A percentile compares a stretch with the other conserved stretches of the same genome.
phyloP scores from a whole-genome alignment of 2,888 invertebrate species.

The Brenthis daphne region DNA sequence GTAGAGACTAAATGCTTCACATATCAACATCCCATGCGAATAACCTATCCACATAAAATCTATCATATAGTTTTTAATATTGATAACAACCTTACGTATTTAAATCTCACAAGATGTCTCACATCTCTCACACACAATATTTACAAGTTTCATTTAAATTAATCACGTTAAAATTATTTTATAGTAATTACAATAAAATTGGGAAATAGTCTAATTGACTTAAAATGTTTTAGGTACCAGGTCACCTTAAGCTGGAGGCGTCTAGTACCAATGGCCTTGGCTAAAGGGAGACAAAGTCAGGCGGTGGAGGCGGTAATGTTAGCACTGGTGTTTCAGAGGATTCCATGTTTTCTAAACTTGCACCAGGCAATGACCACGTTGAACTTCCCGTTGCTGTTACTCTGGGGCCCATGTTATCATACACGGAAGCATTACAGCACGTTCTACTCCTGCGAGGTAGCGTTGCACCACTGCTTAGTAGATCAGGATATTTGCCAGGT shows the following conservation, averaged over 20 bases:
- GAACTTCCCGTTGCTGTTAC: constrained; percentile 94
- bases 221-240: constrained; percentile 65
- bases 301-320: constrained; percentile 81
- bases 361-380: constrained; percentile 89
- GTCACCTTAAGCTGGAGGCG: constrained; percentile 74
- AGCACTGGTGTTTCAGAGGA: constrained; percentile 71
- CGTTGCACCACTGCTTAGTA: constrained; percentile 80
- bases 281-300: constrained; percentile 78
- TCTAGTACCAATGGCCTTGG: constrained; percentile 77
- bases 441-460: constrained; percentile 76
- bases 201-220: constrained; percentile 79
- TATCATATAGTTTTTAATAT: constrained; percentile 59
- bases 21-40: constrained; percentile 62
- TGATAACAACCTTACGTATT: constrained; percentile 78
- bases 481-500: constrained; percentile 86
- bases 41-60: constrained; percentile 67
- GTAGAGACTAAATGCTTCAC: constrained; percentile 54
- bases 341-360: constrained; percentile 65
- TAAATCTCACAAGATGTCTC: constrained; percentile 74
- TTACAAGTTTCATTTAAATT: constrained; percentile 71
- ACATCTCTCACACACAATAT: constrained; percentile 70
- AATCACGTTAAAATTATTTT: constrained; percentile 63
- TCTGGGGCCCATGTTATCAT: constrained; percentile 95
- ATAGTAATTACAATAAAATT: constrained; percentile 63
- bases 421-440: constrained; percentile 84